phyloP scores from a whole-genome alignment of 2,797 vertebrate genomes.

The Melanotaenia trifasciata region DNA sequence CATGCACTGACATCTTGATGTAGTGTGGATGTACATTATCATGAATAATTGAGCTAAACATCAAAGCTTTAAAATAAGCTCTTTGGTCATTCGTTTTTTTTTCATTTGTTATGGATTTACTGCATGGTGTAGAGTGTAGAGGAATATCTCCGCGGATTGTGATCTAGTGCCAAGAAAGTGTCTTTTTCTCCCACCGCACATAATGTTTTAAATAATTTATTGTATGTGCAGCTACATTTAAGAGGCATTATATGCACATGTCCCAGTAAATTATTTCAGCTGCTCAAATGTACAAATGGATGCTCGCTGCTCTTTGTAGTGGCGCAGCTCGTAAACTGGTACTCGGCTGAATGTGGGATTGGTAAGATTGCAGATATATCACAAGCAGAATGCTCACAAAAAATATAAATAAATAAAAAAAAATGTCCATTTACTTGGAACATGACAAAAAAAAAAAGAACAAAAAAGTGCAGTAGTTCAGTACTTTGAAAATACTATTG shows the following conservation, averaged over 20 bases:
- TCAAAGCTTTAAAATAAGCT: constrained; percentile 4
- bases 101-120: constrained; percentile 20
- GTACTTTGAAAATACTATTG: not conserved
- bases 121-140: constrained; percentile 17
- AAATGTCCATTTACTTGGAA: constrained; percentile 1
- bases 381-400: constrained; percentile 1
- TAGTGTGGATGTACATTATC: not conserved
- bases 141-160: constrained; percentile 26
- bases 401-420: not conserved
- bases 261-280: constrained; percentile 19
- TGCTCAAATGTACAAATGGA: constrained; percentile 20
- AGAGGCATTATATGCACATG: constrained; percentile 22
- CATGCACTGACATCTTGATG: not conserved
- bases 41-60: constrained; percentile 12
- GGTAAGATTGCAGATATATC: constrained; percentile 17
- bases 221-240: constrained; percentile 25
- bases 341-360: constrained; percentile 31
- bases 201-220: constrained; percentile 40
- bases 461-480: not conserved
- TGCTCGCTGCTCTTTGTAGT: not conserved
- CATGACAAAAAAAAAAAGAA: constrained; percentile 14
- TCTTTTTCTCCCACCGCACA: constrained; percentile 14
- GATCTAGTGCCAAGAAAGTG: constrained; percentile 20
- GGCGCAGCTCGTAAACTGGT: constrained; percentile 27
- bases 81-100: constrained; percentile 14